Evolutionary conservation across 2,797 vertebrate species (phyloP).

Genomic region (Diplodus sargus): DNA sequence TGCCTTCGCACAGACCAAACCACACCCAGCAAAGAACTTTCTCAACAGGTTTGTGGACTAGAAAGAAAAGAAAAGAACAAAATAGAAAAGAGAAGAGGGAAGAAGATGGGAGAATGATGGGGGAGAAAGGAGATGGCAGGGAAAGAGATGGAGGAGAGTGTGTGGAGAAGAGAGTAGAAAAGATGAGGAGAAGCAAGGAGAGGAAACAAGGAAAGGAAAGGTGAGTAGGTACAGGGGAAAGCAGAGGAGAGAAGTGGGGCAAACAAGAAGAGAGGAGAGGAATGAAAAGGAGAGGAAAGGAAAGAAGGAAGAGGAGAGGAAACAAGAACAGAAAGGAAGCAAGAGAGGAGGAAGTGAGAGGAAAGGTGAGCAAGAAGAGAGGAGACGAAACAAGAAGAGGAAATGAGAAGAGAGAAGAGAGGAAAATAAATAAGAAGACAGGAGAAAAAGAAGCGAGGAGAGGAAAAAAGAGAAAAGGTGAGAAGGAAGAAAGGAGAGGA

Average conservation of each 20-base stretch:
- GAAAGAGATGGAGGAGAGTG: neutral
- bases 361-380: neutral
- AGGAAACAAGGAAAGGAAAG: too few species aligned
- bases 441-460: neutral
- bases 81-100: neutral
- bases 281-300: neutral
- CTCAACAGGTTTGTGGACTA: conserved; percentile 37
- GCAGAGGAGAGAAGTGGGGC: neutral
- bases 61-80: neutral
- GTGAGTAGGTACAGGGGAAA: too few species aligned
- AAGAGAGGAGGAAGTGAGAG: neutral
- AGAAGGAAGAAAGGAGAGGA: neutral
- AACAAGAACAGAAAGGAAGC: neutral
- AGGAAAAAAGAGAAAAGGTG: neutral
- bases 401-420: neutral
- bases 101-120: neutral
- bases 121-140: neutral
- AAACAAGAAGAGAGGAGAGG: neutral
- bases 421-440: neutral
- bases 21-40: conserved; percentile 56
- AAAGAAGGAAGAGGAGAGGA: neutral
- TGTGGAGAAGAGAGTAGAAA: neutral
- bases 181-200: neutral
- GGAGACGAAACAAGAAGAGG: neutral
- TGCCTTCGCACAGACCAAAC: conserved; percentile 46